Conservation (phyloP, 2,113 vertebrate species). For the Tachysurus vachellii region DNA sequence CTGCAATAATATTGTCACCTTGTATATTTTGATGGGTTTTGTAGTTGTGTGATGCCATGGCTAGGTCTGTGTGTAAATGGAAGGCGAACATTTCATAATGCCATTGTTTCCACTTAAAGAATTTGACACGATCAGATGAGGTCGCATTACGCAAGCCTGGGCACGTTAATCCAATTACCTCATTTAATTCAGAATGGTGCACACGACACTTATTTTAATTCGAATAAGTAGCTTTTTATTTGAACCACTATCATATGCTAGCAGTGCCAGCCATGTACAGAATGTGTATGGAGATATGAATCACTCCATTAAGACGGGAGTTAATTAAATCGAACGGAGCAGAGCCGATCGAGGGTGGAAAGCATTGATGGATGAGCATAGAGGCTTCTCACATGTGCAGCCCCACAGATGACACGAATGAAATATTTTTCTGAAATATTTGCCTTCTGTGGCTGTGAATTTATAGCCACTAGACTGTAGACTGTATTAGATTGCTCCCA, state of each 20-base stretch:
- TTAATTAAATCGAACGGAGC: slow-evolving; percentile 52
- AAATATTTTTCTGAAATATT: slow-evolving; percentile 46
- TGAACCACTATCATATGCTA: slow-evolving; percentile 14
- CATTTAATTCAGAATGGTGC: not conserved
- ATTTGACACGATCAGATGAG: slow-evolving; percentile 4
- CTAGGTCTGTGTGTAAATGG: not conserved
- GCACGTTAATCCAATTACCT: slow-evolving; percentile 1
- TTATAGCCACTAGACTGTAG: slow-evolving; percentile 28
- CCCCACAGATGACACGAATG: slow-evolving; percentile 11
- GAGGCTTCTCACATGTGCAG: slow-evolving; percentile 23
- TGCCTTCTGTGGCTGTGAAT: slow-evolving; percentile 31
- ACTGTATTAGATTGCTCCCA: slow-evolving; percentile 27
- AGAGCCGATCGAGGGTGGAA: not conserved
- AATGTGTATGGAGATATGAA: slow-evolving; percentile 44
- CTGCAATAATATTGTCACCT: not conserved
- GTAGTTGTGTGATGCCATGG: not conserved
- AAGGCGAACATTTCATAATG: not conserved
- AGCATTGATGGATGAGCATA: slow-evolving; percentile 34
- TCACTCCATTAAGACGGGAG: slow-evolving; percentile 43
- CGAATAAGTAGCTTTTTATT: slow-evolving; percentile 7
- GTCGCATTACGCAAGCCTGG: not conserved
- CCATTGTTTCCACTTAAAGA: slow-evolving; percentile 12
- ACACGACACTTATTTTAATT: slow-evolving; percentile 10
- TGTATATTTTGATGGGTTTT: not conserved
- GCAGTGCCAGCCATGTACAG: slow-evolving; percentile 10